These are phyloP conservation scores for Lutraria lutraria DNA, from an alignment of 2,888 invertebrate genomes.

Conservation along the genomic window DNA sequence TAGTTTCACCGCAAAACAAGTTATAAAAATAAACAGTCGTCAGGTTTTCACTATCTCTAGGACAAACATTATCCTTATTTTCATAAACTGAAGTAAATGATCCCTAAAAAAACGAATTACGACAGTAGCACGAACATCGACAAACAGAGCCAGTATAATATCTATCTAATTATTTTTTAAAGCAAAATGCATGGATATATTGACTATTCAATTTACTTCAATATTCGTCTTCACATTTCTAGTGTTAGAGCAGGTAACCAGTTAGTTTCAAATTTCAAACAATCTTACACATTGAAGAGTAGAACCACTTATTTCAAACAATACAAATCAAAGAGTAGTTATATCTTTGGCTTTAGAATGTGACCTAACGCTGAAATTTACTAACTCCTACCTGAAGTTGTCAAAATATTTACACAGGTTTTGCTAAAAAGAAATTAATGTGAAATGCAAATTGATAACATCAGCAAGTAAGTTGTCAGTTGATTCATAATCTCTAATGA, in stretches of 20 bases:
- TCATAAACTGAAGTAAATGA: background rate
- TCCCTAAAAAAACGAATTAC: constrained; percentile 13
- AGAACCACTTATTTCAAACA: constrained; percentile 21
- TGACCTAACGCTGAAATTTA: constrained; percentile 21
- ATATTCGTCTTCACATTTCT: background rate
- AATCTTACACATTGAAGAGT: background rate
- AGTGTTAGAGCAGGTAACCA: background rate
- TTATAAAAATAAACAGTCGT: background rate
- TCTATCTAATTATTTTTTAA: background rate
- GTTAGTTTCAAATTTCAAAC: constrained; percentile 15
- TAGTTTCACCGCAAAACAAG: background rate
- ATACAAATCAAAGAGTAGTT: constrained; percentile 28
- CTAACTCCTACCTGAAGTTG: constrained; percentile 29
- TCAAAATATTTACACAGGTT: constrained; percentile 48
- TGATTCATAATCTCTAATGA: constrained; percentile 30
- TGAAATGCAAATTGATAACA: constrained; percentile 16
- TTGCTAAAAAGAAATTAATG: constrained; percentile 24
- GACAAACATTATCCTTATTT: background rate
- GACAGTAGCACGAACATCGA: background rate
- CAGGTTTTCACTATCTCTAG: background rate
- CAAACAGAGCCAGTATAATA: background rate
- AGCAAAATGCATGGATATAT: background rate
- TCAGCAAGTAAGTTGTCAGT: background rate
- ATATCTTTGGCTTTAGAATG: background rate
- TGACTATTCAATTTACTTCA: constrained; percentile 4